Evolutionary conservation across 2,888 invertebrate genomes (phyloP).

Genomic region (Cosmia trapezina): DNA sequence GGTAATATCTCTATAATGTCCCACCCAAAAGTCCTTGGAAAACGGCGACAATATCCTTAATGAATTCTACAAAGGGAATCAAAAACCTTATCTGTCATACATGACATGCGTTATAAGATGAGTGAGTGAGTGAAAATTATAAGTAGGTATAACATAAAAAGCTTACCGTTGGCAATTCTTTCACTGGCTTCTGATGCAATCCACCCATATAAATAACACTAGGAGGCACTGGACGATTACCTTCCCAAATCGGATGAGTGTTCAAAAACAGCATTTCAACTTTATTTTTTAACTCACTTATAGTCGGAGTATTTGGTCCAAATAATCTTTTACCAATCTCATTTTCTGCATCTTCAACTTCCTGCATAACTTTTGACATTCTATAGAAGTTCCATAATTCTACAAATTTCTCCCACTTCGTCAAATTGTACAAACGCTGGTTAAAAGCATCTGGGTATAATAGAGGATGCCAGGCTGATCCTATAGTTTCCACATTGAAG

Average conservation of each 20-base stretch:
- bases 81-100: neutral
- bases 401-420: constrained; percentile 69
- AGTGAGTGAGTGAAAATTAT: neutral
- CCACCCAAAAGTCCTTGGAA: neutral
- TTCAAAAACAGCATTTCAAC: constrained; percentile 82
- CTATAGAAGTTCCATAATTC: constrained; percentile 55
- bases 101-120: neutral
- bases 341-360: constrained; percentile 55
- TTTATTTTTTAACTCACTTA: constrained; percentile 66
- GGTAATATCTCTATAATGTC: too few relatives aligned
- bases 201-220: constrained; percentile 81
- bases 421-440: constrained; percentile 65
- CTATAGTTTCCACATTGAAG: constrained; percentile 60
- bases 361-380: constrained; percentile 33
- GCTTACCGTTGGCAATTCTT: constrained; percentile 46
- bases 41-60: neutral
- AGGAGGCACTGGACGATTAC: constrained; percentile 79
- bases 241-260: constrained; percentile 77
- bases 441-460: constrained; percentile 64
- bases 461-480: constrained; percentile 67
- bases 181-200: constrained; percentile 44
- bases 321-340: constrained; percentile 59
- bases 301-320: constrained; percentile 66
- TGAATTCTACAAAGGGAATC: neutral
- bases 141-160: neutral